Percentiles rank a stretch among this genome's conserved stretches.
These are phyloP conservation scores for Ceryle rudis DNA, from an alignment of 2,797 vertebrate genomes.

Conservation along the genomic window DNA sequence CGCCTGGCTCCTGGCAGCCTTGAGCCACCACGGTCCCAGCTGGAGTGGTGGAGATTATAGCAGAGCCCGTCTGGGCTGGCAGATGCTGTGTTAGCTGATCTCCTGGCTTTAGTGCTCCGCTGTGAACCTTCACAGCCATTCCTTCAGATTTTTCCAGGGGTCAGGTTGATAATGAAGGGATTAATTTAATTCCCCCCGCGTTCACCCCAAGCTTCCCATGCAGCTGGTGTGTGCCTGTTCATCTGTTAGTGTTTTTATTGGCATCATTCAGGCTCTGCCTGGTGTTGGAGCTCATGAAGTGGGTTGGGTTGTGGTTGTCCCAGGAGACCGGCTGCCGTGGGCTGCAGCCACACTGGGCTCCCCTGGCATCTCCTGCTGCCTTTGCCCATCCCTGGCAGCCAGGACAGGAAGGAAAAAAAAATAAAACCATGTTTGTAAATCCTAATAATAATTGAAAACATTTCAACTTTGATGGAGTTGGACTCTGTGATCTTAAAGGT, in stretches of 20 bases:
- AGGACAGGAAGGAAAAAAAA: neutral
- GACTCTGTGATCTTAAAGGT: neutral
- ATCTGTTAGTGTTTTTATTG: constrained; percentile 66
- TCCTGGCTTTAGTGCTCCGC: constrained; percentile 26
- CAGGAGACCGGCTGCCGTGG: fast-evolving
- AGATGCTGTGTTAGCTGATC: constrained; percentile 63
- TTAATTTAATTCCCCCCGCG: constrained; percentile 54
- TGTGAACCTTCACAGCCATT: constrained; percentile 46
- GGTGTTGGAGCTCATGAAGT: neutral
- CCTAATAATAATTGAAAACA: neutral
- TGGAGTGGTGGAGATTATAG: neutral
- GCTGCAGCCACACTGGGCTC: neutral
- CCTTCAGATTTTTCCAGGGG: constrained; percentile 60
- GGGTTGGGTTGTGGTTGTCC: neutral
- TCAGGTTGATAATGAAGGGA: constrained; percentile 73
- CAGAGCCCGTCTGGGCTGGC: constrained; percentile 32
- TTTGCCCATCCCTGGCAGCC: neutral
- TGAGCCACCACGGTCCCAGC: neutral
- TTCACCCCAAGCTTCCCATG: constrained; percentile 10
- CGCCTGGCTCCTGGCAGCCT: neutral
- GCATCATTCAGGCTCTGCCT: neutral
- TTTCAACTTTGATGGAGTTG: neutral
- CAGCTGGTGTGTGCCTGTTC: constrained; percentile 62
- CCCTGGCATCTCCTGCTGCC: fast-evolving
- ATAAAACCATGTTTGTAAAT: neutral